A percentile compares a stretch with the other conserved stretches of the same genome.
Evolutionary conservation across 2,888 invertebrate species (phyloP).

Genomic region (Micoletzkya japonica): DNA sequence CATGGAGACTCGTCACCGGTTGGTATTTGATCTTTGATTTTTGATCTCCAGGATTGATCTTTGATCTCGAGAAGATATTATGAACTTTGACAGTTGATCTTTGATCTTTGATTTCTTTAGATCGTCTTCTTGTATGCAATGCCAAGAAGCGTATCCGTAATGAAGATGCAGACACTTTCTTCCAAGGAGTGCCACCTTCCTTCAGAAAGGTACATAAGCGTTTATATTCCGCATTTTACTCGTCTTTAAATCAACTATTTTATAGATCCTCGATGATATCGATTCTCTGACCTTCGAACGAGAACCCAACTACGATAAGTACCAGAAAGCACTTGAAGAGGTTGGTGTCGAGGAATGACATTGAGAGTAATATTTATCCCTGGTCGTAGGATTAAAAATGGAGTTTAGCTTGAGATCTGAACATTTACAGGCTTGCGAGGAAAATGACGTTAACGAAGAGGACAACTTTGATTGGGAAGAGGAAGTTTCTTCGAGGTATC

Average conservation of each 20-base stretch:
- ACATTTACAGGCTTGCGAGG: slow-evolving; percentile 32
- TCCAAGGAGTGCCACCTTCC: slow-evolving; percentile 22
- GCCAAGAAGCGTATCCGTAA: slow-evolving; percentile 21
- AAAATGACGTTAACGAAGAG: slow-evolving; percentile 35
- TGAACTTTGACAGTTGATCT: too few species aligned
- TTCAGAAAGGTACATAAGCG: background rate
- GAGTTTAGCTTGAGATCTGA: background rate
- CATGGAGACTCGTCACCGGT: slow-evolving; percentile 48
- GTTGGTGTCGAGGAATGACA: slow-evolving; percentile 27
- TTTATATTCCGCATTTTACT: background rate
- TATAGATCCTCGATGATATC: slow-evolving; percentile 33
- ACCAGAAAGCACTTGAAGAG: slow-evolving; percentile 40
- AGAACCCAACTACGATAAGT: slow-evolving; percentile 44
- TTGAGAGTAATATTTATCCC: background rate
- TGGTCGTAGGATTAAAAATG: background rate
- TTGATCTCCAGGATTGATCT: background rate
- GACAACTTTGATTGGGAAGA: slow-evolving; percentile 51
- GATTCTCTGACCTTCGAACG: slow-evolving; percentile 48
- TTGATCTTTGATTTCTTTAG: slow-evolving; percentile 10
- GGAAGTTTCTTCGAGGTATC: slow-evolving; percentile 32
- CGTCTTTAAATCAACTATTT: background rate
- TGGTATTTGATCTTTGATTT: background rate
- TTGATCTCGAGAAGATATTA: too few species aligned
- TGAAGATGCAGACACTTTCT: slow-evolving; percentile 5
- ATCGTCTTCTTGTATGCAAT: slow-evolving; percentile 6